Base-by-base conservation (phyloP, 2,113 vertebrate genomes). In the Spermophilus dauricus region DNA sequence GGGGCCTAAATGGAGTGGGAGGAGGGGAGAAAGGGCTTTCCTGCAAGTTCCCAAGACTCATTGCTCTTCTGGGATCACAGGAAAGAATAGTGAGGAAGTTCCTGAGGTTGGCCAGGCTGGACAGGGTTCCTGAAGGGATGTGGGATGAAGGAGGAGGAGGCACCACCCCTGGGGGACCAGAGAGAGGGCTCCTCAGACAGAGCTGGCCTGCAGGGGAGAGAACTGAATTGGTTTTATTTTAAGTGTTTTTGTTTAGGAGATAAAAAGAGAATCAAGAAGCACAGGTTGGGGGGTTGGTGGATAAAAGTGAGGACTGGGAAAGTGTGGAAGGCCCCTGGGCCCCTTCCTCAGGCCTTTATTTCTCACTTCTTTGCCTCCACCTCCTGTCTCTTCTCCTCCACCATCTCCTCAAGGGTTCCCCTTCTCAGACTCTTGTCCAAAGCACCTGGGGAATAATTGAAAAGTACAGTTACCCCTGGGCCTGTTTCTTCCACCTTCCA, bases 201-300 rank as follows among this genome's bases (percentile, higher is more conserved):
- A 39, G 10, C 0, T 37, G 84, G 20, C 37, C 28, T 37, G 28
- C 51, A 85, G 51, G 16, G 37, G 39, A 24, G 24, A 58, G 14
- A 9, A 10, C 39, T 30, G 42, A 12, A 28, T 22, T 69, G 67
- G 61, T 18, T 82, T 51, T 48, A 53, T n/a, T 48, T 42, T 48
- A 37, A 92, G 61, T 34, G 30, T 84, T 86, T 86, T 75, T 26
- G 92, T 87, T 93, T 20, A 77, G n/a, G 34, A 86, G 76, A 85
- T 65, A 58, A 76, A 81, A 75, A 91, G 42, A 72, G n/a, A 78
- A 34, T 78, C 16, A 18, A 67, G n/a, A 30, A 72, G 69, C 5
- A 4, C 51, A 48, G n/a, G 13, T 22, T 32, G 53, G 37, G 26
- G 26, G 1, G 6, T 1, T 17, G 63, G 18, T 11, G 26, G 45